Conservation (phyloP, 1,140 invertebrate genomes). For the Tetragonula clypearis region DNA sequence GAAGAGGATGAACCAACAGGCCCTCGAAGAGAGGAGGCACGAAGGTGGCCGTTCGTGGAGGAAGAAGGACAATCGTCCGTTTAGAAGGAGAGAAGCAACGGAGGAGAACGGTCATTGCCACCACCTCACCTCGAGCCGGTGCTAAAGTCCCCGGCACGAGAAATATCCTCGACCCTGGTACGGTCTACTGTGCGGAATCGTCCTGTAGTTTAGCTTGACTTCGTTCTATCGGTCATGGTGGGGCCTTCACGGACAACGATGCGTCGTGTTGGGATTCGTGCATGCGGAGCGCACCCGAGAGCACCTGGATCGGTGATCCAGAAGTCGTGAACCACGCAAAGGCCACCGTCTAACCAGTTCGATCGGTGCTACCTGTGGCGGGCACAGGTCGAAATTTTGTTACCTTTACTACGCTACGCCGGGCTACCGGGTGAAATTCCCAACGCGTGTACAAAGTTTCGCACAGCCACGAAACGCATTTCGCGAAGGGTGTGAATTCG, state of each 20-base stretch:
- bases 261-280: conserved; percentile 57
- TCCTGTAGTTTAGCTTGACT: conserved; percentile 71
- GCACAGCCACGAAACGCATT: neutral
- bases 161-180: conserved; percentile 54
- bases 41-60: conserved; percentile 2
- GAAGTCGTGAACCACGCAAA: conserved; percentile 57
- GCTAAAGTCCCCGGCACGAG: conserved; percentile 68
- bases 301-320: conserved; percentile 65
- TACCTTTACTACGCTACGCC: neutral
- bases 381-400: conserved; percentile 52
- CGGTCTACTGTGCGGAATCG: conserved; percentile 54
- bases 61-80: conserved; percentile 22
- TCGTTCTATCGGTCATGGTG: conserved; percentile 60
- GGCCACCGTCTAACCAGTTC: conserved; percentile 60
- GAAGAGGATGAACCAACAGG: conserved; percentile 33
- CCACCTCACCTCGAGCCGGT: conserved; percentile 75
- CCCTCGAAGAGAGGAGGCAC: conserved; percentile 17
- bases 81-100: conserved; percentile 51
- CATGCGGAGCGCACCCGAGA: conserved; percentile 60
- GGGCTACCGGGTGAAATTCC: neutral
- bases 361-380: conserved; percentile 50
- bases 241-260: conserved; percentile 52
- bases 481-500: neutral
- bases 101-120: conserved; percentile 82
- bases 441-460: neutral